phyloP scores from a whole-genome alignment of 2,113 vertebrate species.

The Colius striatus region DNA sequence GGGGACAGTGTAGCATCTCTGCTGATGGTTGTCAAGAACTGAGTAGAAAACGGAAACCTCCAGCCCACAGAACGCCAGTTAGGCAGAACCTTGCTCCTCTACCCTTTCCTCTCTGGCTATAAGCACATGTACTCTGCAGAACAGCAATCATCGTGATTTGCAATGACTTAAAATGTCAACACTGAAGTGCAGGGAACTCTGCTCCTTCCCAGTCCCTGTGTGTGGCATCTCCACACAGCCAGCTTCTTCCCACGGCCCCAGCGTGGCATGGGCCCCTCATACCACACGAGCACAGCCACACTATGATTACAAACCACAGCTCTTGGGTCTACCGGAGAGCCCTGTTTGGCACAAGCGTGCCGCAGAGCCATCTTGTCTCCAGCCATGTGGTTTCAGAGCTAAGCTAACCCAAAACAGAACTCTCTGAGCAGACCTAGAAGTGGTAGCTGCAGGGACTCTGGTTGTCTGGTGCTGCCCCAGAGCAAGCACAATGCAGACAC shows the following conservation, averaged over 20 bases:
- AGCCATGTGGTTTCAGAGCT: not conserved
- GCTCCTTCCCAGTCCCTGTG: not conserved
- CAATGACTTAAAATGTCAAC: constrained; percentile 22
- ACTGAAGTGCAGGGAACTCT: not conserved
- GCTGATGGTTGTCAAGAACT: not conserved
- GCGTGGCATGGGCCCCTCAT: not conserved
- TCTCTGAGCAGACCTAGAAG: not conserved
- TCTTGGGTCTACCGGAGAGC: not conserved
- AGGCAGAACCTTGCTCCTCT: not conserved
- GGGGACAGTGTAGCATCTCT: not conserved
- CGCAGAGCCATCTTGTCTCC: not conserved
- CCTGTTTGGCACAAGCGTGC: not conserved
- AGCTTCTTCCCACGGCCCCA: not conserved
- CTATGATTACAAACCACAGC: not conserved
- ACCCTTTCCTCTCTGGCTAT: not conserved
- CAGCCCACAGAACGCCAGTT: not conserved
- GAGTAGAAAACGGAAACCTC: not conserved
- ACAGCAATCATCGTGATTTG: not conserved
- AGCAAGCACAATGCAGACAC: fast-evolving
- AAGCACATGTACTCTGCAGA: not conserved
- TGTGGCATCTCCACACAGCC: not conserved
- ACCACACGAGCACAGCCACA: not conserved
- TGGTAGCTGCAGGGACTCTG: not conserved
- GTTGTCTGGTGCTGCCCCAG: not conserved
- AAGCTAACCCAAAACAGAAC: not conserved